Base-by-base conservation (phyloP, 1,140 invertebrate species). In the Helicorthomorpha holstii region DNA sequence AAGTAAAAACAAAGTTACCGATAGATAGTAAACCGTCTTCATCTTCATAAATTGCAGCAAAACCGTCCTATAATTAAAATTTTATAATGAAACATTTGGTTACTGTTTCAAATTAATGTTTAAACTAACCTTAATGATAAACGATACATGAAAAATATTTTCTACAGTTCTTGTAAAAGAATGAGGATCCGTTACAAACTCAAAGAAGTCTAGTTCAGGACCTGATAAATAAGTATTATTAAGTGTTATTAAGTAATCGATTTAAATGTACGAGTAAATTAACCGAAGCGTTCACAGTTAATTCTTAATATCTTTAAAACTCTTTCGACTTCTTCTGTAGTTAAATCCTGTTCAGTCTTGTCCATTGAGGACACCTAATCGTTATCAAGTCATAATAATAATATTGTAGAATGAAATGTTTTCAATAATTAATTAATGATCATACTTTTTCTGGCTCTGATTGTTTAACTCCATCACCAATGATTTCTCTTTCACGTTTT, bases 131-230 rank as follows among this genome's bases (percentile, higher is more conserved):
- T 72, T 69, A 1, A 79, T 64, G 1, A 84, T 66, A 66, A 84
- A 85, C 0, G 81, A 77, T 23, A 77, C 68, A 59, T 84, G 73
- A 63, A 84, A 77, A 19, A 83, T 76, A 64, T 85, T 85, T 68
- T 84, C 80, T 1, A 84, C 65, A 16, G 80, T 80, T 44, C 69
- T 68, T 1, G 72, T 69, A 72, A 81, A 85, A 60, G 75, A 74
- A 12, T 62, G 57, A 1, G 80, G 81, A 65, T 84, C 73, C 45
- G 82, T 61, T 19, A 82, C 73, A 48, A 80, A 66, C 57, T 76
- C 66, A 67, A 80, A 83, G 59, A 78, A 83, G 43, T 34, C 16
- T 7, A 34, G 7, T 7, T 7, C 29, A 7, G 16, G 16, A 45
- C 10, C 19, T 45, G 4, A 45, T 4, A 45, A 45, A n/a, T 12